Evolutionary conservation across 2,888 invertebrate genomes (phyloP).

Genomic region (Calliphora vomitoria): DNA sequence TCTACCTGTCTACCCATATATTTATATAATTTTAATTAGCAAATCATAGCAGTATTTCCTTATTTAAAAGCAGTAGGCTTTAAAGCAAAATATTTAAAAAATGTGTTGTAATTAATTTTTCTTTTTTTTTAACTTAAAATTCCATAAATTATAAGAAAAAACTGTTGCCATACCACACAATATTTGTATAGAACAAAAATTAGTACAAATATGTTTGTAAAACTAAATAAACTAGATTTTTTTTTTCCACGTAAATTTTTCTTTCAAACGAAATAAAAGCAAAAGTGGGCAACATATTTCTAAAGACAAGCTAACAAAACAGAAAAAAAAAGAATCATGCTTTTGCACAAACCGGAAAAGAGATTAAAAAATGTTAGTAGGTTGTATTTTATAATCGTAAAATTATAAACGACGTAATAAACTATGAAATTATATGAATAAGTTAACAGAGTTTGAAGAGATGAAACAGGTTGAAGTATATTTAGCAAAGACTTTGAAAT

Average conservation of each 20-base stretch:
- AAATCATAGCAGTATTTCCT: no score
- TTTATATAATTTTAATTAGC: no score
- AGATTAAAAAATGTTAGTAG: slow-evolving; percentile 6
- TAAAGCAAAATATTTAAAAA: not conserved
- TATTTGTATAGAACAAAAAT: not conserved
- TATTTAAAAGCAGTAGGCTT: not conserved
- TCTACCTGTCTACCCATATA: no score
- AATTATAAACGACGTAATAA: not conserved
- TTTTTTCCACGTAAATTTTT: not conserved
- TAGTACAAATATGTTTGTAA: not conserved
- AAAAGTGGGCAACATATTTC: slow-evolving; percentile 43
- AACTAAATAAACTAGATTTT: slow-evolving; percentile 33
- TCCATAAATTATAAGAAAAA: not conserved
- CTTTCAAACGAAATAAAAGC: slow-evolving; percentile 32
- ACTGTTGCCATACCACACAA: not conserved
- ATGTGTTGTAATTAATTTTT: not conserved
- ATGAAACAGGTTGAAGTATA: not conserved
- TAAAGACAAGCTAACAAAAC: not conserved
- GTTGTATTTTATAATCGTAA: slow-evolving; percentile 2
- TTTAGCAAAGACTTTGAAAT: not conserved
- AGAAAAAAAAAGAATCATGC: slow-evolving; percentile 8
- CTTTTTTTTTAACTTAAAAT: not conserved
- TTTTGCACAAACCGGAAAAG: slow-evolving; percentile 52
- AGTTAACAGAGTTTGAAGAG: not conserved
- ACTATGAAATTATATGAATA: not conserved